phyloP scores from a whole-genome alignment of 1,140 invertebrate genomes.

The Drosophila varians region DNA sequence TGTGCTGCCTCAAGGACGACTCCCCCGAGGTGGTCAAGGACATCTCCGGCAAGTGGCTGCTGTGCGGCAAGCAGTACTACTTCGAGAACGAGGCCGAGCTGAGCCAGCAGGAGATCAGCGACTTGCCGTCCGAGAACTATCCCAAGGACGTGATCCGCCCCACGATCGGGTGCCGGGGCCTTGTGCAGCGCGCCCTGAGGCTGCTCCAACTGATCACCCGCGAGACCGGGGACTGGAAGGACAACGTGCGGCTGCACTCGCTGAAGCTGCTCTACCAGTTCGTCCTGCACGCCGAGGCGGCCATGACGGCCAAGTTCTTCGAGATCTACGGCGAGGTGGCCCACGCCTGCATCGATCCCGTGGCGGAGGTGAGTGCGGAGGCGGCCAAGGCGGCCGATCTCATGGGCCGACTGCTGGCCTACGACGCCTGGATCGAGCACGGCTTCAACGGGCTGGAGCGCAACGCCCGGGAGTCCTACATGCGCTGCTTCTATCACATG shows the following conservation, averaged over 20 bases:
- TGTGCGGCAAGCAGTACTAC: conserved; percentile 88
- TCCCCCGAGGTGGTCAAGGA: conserved; percentile 86
- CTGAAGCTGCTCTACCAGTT: conserved; percentile 89
- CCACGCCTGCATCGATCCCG: conserved; percentile 82
- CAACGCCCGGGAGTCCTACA: conserved; percentile 64
- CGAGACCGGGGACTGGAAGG: conserved; percentile 90
- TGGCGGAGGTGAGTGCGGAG: conserved; percentile 46
- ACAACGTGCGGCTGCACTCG: conserved; percentile 88
- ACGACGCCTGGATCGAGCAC: conserved; percentile 71
- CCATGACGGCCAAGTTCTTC: conserved; percentile 87
- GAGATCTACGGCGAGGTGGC: conserved; percentile 84
- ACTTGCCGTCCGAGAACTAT: conserved; percentile 86
- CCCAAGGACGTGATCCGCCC: conserved; percentile 87
- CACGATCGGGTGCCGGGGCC: conserved; percentile 89
- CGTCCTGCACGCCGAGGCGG: conserved; percentile 88
- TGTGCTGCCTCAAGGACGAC: conserved; percentile 91
- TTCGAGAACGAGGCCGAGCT: conserved; percentile 91
- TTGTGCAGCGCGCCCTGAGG: conserved; percentile 88
- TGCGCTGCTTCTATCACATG: conserved; percentile 85
- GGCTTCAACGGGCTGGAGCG: conserved; percentile 68
- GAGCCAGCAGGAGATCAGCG: conserved; percentile 89
- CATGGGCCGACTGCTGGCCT: conserved; percentile 68
- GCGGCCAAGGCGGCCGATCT: conserved; percentile 73
- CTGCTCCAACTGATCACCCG: conserved; percentile 87
- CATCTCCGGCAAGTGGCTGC: conserved; percentile 87